These are phyloP conservation scores for Enteromius mattozi DNA, from an alignment of 2,797 vertebrate species.

Conservation along the genomic window DNA sequence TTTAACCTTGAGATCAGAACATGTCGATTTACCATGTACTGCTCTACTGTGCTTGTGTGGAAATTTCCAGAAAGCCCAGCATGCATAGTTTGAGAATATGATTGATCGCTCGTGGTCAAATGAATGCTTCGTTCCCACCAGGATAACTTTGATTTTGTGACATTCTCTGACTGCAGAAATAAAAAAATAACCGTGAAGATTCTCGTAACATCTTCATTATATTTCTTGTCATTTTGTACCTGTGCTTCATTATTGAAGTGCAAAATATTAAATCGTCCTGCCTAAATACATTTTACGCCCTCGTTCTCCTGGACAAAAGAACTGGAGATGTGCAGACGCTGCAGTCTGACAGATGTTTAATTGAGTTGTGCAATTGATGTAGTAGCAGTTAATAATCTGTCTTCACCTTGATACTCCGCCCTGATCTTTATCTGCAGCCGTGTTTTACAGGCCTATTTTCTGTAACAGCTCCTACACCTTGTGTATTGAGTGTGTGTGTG, in stretches of 20 bases:
- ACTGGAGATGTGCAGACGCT: neutral
- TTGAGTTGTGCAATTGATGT: conserved; percentile 24
- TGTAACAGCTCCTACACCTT: conserved; percentile 15
- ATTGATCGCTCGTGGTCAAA: neutral
- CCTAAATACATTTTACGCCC: neutral
- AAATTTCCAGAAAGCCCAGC: neutral
- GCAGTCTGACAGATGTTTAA: conserved; percentile 47
- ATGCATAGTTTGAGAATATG: conserved; percentile 1
- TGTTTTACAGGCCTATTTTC: conserved; percentile 16
- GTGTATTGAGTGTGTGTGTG: neutral
- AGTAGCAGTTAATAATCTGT: conserved; percentile 38
- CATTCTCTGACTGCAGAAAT: neutral
- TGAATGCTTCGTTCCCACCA: neutral
- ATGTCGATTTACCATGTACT: neutral
- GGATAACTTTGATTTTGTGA: neutral
- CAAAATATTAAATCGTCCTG: conserved; percentile 12
- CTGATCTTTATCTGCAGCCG: conserved; percentile 22
- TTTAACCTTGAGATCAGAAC: conserved; percentile 18
- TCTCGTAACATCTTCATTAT: neutral
- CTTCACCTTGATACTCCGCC: conserved; percentile 28
- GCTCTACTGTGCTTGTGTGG: neutral
- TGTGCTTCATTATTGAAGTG: conserved; percentile 10
- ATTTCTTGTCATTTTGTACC: conserved; percentile 19
- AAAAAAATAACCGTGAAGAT: neutral
- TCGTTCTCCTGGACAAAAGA: conserved; percentile 23